Conservation (phyloP, 2,888 invertebrate species). For the Thysanoteuthis rhombus region DNA sequence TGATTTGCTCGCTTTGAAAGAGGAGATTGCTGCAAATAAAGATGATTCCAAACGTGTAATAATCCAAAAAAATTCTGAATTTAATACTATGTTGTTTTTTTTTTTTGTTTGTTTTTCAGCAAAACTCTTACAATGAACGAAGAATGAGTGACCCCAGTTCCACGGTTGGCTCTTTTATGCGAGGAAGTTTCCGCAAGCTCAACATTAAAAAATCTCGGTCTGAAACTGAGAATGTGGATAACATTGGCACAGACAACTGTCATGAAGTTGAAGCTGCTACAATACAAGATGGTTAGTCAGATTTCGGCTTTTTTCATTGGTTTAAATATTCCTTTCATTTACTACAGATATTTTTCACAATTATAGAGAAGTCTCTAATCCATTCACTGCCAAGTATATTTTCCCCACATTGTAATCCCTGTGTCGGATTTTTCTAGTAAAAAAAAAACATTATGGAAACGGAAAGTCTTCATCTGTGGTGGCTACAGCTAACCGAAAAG, state of each 20-base stretch:
- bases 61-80: neutral
- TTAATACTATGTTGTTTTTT: neutral
- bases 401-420: no score
- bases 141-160: conserved; percentile 91
- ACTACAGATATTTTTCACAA: no score
- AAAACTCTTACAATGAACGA: conserved; percentile 72
- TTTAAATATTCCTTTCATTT: neutral
- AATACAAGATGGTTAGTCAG: conserved; percentile 81
- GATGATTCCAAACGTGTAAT: neutral
- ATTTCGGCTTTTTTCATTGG: neutral
- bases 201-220: conserved; percentile 78
- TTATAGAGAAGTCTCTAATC: no score
- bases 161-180: conserved; percentile 66
- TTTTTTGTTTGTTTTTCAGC: neutral
- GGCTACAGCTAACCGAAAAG: no score
- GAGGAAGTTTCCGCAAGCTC: conserved; percentile 76
- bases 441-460: no score
- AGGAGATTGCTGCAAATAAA: neutral
- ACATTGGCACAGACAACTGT: conserved; percentile 79
- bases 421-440: no score
- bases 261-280: conserved; percentile 95
- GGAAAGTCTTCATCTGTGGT: no score
- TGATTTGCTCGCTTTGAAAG: neutral
- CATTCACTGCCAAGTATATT: no score
- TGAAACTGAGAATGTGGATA: conserved; percentile 89